These are phyloP conservation scores for Drosophila pectinifera DNA, from an alignment of 1,140 invertebrate genomes.

Conservation along the genomic window DNA sequence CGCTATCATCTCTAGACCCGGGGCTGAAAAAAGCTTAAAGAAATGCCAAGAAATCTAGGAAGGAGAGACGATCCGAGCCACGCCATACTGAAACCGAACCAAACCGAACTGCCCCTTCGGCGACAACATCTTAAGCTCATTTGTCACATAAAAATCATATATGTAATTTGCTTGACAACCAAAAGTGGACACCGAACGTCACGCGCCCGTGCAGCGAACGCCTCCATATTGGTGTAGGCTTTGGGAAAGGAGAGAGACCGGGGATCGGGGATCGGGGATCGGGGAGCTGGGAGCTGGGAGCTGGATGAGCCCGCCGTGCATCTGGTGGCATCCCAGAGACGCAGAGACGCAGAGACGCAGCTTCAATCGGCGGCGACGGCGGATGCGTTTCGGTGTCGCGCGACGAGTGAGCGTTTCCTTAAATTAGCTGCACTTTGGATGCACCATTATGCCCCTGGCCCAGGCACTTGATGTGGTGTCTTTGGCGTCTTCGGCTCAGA, in stretches of 20 bases:
- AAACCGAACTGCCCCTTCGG: constrained; percentile 65
- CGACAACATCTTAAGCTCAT: constrained; percentile 78
- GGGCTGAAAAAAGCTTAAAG: constrained; percentile 1
- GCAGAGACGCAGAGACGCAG: constrained; percentile 26
- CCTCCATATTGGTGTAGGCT: constrained; percentile 79
- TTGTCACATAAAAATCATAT: constrained; percentile 83
- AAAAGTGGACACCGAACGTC: constrained; percentile 77
- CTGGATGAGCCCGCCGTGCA: constrained; percentile 1
- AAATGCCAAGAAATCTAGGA: constrained; percentile 1
- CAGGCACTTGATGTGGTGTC: constrained; percentile 48
- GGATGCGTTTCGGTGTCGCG: constrained; percentile 55
- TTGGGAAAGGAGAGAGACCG: constrained; percentile 26
- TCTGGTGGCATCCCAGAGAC: constrained; percentile 24
- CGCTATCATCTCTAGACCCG: constrained; percentile 12
- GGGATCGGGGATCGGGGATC: background rate
- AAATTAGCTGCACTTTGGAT: constrained; percentile 81
- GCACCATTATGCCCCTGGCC: constrained; percentile 52
- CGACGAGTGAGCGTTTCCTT: constrained; percentile 75
- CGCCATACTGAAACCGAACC: constrained; percentile 23
- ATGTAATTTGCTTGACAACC: constrained; percentile 83
- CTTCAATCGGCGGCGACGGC: constrained; percentile 43
- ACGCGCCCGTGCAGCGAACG: constrained; percentile 73
- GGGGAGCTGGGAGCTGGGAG: background rate
- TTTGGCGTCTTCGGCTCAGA: constrained; percentile 12
- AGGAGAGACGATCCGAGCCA: constrained; percentile 15